Conservation (phyloP, 2,797 vertebrate genomes). For the Rhinophrynus dorsalis region DNA sequence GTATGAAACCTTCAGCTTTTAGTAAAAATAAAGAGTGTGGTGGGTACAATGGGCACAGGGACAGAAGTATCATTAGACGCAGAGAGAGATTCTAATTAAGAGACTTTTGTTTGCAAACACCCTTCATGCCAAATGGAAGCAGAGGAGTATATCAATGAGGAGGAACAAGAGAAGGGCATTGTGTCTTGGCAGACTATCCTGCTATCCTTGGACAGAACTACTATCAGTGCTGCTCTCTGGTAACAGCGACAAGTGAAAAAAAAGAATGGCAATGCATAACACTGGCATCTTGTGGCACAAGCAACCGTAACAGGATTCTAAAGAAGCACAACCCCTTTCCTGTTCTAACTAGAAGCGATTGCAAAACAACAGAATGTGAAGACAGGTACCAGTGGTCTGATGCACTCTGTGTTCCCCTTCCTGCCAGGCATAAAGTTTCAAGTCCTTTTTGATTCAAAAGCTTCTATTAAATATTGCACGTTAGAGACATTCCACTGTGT, state of each 20-base stretch:
- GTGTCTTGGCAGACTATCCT: slow-evolving; percentile 15
- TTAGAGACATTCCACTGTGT: too few species aligned
- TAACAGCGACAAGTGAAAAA: background rate
- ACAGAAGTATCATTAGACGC: slow-evolving; percentile 33
- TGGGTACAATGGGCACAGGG: slow-evolving; percentile 11
- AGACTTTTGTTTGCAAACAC: slow-evolving; percentile 41
- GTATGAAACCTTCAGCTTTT: too few species aligned
- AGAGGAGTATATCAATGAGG: slow-evolving; percentile 1
- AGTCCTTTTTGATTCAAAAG: too few species aligned
- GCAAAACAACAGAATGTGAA: too few species aligned
- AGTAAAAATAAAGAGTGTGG: background rate
- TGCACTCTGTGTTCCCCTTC: too few species aligned
- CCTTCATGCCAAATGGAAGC: slow-evolving; percentile 23
- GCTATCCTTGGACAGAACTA: slow-evolving; percentile 26
- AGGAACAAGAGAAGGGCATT: slow-evolving; percentile 8
- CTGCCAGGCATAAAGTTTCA: too few species aligned
- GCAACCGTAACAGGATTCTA: too few species aligned
- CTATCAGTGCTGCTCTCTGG: background rate
- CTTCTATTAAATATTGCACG: too few species aligned
- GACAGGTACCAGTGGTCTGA: too few species aligned
- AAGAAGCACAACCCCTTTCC: too few species aligned
- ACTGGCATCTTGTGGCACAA: background rate
- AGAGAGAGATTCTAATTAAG: slow-evolving; percentile 36
- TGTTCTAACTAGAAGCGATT: too few species aligned
- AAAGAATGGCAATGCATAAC: background rate